Evolutionary conservation across 2,888 invertebrate species (phyloP).

Genomic region (Hyalella azteca): DNA sequence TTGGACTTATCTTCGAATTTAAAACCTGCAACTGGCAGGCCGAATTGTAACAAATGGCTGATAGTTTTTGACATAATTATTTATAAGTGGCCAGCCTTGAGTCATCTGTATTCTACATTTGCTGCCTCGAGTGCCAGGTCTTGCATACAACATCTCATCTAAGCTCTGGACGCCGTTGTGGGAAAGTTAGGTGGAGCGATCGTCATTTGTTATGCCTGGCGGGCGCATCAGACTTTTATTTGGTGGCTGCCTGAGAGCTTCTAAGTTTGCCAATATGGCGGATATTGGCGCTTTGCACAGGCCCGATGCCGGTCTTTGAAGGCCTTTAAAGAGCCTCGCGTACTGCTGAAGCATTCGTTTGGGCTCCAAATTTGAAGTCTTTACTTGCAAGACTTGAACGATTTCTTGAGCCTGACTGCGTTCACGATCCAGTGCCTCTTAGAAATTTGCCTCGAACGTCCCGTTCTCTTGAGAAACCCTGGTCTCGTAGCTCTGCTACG

Average conservation of each 20-base stretch:
- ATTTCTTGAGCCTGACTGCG: not conserved
- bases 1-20: too few species aligned
- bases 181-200: slow-evolving; percentile 26
- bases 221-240: slow-evolving; percentile 34
- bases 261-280: slow-evolving; percentile 34
- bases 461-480: too few species aligned
- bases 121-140: too few species aligned
- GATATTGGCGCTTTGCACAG: slow-evolving; percentile 6
- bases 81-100: too few species aligned
- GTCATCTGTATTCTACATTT: too few species aligned
- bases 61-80: too few species aligned
- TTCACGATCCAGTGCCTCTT: not conserved
- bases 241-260: slow-evolving; percentile 25
- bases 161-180: slow-evolving; percentile 28
- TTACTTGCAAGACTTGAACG: not conserved
- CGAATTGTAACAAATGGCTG: too few species aligned
- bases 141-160: slow-evolving; percentile 5
- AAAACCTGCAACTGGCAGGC: too few species aligned
- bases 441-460: not conserved
- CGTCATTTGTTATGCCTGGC: slow-evolving; percentile 36
- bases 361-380: not conserved
- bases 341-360: not conserved
- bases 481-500: too few species aligned
- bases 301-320: not conserved
- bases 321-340: not conserved